Base-by-base conservation (phyloP, 2,888 invertebrate species). In the Artemia sinica region DNA sequence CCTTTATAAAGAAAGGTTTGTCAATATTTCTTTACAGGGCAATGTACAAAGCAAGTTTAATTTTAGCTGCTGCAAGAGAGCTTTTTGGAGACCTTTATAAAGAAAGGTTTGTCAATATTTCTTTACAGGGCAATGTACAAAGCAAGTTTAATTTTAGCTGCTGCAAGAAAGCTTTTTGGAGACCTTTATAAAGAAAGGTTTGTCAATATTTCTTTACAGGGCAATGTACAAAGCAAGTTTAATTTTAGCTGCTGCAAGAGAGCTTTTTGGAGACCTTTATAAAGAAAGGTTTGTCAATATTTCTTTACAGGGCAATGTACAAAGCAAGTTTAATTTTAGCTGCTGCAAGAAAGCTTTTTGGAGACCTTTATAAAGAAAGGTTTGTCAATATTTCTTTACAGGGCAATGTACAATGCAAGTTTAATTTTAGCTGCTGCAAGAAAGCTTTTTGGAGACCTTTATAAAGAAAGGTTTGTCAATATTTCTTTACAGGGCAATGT, bases 1-100 rank as follows among this genome's bases (percentile, higher is more conserved):
- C 4, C n/a, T 13, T 14, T 58, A 58, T n/a, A 58, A 58, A 71
- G 86, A 88, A 41, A 83, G 76, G 76, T 76, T 67, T 67, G 49
- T 65, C 50, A 28, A 28, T 28, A 48, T 65, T 65, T 48, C 12
- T 68, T 28, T 68, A 49, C 65, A 63, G 65, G 28, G 68, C 65
- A 28, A 63, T 65, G 69, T 66, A 18, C 13, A 14, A 18, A 63
- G n/a, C 14, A 52, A 52, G 2, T 14, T 65, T 14, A 41, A 18
- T 14, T 13, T 28, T 65, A 65, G 41, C 14, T 58, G 4, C 13
- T 3, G 14, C 13, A 58, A 58, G 58, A 58, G 14, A 58, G 2
- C n/a, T 14, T n/a, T 13, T n/a, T 58, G 14, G 3, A 58, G 14
- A 58, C 4, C n/a, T 13, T 14, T 58, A 58, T n/a, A 58, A 58